phyloP scores from a whole-genome alignment of 2,888 invertebrate genomes.

The Tetragonula carbonaria region DNA sequence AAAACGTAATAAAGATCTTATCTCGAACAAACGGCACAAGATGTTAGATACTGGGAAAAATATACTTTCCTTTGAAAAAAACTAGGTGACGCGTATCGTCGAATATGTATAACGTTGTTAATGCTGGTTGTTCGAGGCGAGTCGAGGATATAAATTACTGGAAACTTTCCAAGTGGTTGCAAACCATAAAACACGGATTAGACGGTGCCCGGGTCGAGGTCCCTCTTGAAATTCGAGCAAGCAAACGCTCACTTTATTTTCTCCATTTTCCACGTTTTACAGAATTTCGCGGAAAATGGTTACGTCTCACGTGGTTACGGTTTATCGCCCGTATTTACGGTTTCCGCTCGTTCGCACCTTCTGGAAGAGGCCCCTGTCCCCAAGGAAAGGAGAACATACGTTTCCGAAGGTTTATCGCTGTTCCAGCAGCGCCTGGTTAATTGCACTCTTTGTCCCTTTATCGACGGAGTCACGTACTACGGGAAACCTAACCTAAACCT shows the following conservation, averaged over 20 bases:
- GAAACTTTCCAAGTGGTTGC: conserved; percentile 18
- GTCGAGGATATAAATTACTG: conserved; percentile 34
- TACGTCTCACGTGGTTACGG: conserved; percentile 8
- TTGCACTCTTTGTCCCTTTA: conserved; percentile 39
- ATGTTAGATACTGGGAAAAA: background rate
- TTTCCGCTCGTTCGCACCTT: conserved; percentile 1
- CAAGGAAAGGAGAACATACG: too few species aligned
- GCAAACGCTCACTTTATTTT: background rate
- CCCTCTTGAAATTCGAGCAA: conserved; percentile 37
- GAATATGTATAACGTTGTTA: background rate
- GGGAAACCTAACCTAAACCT: background rate
- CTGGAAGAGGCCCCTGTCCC: too few species aligned
- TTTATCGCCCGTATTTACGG: too few species aligned
- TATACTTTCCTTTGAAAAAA: too few species aligned
- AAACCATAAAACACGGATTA: conserved; percentile 11
- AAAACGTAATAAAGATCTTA: background rate
- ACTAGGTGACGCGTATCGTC: background rate
- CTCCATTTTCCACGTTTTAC: conserved; percentile 3
- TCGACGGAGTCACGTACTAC: conserved; percentile 25
- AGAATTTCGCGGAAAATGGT: background rate
- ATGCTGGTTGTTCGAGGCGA: background rate
- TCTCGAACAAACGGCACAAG: background rate
- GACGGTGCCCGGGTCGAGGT: background rate
- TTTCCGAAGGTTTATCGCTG: conserved; percentile 9
- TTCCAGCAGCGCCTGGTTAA: conserved; percentile 33